Base-by-base conservation (phyloP, 2,797 vertebrate species). In the Chelon labrosus region DNA sequence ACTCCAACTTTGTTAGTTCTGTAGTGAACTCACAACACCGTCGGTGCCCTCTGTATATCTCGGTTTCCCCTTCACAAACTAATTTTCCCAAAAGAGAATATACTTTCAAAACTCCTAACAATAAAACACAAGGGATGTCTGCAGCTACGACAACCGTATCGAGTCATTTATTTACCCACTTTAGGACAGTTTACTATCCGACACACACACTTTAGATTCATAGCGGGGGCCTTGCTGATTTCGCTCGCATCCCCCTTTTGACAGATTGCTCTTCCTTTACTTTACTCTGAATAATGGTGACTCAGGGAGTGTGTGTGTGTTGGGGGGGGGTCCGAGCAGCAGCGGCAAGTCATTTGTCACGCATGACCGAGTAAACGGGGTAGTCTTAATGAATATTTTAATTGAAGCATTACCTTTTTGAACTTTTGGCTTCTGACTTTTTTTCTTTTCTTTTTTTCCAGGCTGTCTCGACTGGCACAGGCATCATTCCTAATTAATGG, bases 341-440 rank as follows among this genome's bases (percentile, higher is more conserved):
- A 49, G 73, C 66, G 54, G 67, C n/a, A 2, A 88, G 60, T 70
- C 71, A 66, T 88, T 78, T 82, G 85, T 85, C 83, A 81, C 2
- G 46, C 69, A 77, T 79, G 86, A 82, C 59, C 55, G 79, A 64
- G 56, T 83, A 88, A 89, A 83, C 82, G 25, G 83, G 83, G 42
- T 82, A 70, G 69, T 65, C 81, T 83, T 91, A 86, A 89, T 88
- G 77, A 87, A 87, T 80, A 77, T 85, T 90, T 91, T 85, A 88
- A 89, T 89, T 88, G 83, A 87, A 85, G 87, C 64, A 60, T 84
- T 88, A 77, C 77, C 77, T 77, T 88, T 84, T 79, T 82, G 80
- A 87, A 89, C 86, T 77, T 88, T 79, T 79, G 71, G 64, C 86
- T 73, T 72, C 60, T 79, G 77, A 81, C 75, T 89, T 86, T 81